phyloP scores from a whole-genome alignment of 1,140 invertebrate genomes.

The Lepidostoma basale region DNA sequence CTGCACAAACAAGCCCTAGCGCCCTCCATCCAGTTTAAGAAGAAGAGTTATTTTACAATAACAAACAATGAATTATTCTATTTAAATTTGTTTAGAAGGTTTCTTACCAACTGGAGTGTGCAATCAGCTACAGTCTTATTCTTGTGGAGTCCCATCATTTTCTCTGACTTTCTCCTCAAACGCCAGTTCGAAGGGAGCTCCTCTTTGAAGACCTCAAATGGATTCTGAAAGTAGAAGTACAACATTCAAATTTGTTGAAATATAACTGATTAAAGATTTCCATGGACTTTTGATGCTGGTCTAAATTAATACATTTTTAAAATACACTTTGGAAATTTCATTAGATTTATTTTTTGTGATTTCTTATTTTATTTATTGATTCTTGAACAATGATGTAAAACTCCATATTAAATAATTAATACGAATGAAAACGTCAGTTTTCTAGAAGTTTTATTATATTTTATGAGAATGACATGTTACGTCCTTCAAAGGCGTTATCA shows the following conservation, averaged over 20 bases:
- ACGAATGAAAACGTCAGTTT: no score
- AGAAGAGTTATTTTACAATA: no score
- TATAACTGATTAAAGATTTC: not conserved
- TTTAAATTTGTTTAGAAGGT: not conserved
- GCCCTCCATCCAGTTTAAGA: no score
- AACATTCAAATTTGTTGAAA: not conserved
- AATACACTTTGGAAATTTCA: not conserved
- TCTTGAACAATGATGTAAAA: not conserved
- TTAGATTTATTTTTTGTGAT: not conserved
- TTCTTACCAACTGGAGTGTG: slow-evolving; percentile 37
- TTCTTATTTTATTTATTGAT: not conserved
- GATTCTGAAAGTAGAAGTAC: slow-evolving; percentile 27
- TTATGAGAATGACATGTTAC: no score
- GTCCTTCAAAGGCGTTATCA: no score
- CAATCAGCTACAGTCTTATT: slow-evolving; percentile 38
- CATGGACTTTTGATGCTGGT: not conserved
- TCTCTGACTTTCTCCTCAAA: slow-evolving; percentile 31
- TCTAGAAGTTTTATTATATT: no score
- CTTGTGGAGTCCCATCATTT: slow-evolving; percentile 23
- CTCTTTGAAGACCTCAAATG: slow-evolving; percentile 22
- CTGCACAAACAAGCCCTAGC: not conserved
- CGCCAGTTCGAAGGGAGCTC: slow-evolving; percentile 23
- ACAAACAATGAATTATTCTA: no score
- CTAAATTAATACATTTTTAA: not conserved
- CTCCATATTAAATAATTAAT: not conserved